These are phyloP conservation scores for Cirrhinus molitorella DNA, from an alignment of 2,797 vertebrate species.

Conservation along the genomic window DNA sequence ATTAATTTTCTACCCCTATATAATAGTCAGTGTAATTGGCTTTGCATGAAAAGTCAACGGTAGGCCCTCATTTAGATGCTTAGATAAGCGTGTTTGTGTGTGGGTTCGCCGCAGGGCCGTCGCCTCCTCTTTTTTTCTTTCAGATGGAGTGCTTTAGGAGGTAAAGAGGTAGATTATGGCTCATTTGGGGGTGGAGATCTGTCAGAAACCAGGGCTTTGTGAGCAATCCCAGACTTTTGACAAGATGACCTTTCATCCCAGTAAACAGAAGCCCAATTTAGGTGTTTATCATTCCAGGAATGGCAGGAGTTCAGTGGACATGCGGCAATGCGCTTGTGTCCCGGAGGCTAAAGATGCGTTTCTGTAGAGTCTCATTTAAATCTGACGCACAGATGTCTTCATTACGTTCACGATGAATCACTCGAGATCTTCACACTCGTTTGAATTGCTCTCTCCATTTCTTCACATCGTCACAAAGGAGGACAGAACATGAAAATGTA, in stretches of 20 bases:
- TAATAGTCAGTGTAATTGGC: background rate
- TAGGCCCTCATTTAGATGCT: background rate
- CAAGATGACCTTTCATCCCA: slow-evolving; percentile 80
- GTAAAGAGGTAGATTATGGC: slow-evolving; percentile 61
- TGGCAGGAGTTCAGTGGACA: slow-evolving; percentile 3
- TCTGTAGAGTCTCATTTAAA: slow-evolving; percentile 10
- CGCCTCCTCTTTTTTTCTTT: slow-evolving; percentile 59
- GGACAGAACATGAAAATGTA: background rate
- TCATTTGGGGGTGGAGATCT: slow-evolving; percentile 63
- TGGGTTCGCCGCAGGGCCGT: slow-evolving; percentile 61
- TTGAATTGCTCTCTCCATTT: background rate
- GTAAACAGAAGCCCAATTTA: slow-evolving; percentile 66
- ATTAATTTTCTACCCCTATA: background rate
- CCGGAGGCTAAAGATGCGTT: background rate
- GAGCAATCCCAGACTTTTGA: slow-evolving; percentile 75
- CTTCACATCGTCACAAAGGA: slow-evolving; percentile 11
- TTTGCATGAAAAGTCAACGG: background rate
- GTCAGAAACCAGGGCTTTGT: slow-evolving; percentile 73
- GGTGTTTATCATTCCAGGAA: slow-evolving; percentile 66
- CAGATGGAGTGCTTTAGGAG: slow-evolving; percentile 63
- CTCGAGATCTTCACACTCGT: slow-evolving; percentile 24
- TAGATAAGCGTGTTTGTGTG: slow-evolving; percentile 10
- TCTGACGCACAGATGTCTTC: slow-evolving; percentile 40
- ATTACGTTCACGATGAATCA: slow-evolving; percentile 35
- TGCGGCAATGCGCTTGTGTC: slow-evolving; percentile 14